These are phyloP conservation scores for Epinotia demarniana DNA, from an alignment of 2,888 invertebrate genomes.

Conservation along the genomic window DNA sequence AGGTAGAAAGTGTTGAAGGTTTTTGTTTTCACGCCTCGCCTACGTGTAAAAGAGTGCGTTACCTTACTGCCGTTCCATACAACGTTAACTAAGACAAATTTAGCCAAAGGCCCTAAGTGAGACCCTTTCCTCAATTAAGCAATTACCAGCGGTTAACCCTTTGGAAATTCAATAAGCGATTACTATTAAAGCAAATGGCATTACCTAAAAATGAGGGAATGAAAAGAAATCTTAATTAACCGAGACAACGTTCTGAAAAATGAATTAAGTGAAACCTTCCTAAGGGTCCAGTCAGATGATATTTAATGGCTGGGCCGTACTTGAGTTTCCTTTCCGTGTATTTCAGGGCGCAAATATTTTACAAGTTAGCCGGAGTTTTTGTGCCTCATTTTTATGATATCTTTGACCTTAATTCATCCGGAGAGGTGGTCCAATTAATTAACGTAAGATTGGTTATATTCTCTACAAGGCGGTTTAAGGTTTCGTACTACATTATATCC, in stretches of 20 bases:
- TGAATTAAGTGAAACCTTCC: conserved; percentile 44
- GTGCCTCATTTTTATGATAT: conserved; percentile 28
- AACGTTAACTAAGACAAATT: conserved; percentile 64
- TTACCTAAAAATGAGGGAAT: conserved; percentile 44
- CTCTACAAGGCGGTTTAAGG: neutral
- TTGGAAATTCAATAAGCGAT: conserved; percentile 63
- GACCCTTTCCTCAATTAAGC: conserved; percentile 66
- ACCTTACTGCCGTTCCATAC: conserved; percentile 51
- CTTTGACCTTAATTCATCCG: conserved; percentile 24
- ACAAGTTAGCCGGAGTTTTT: conserved; percentile 28
- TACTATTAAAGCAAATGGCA: conserved; percentile 55
- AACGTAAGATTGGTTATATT: conserved; percentile 4
- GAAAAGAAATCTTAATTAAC: conserved; percentile 45
- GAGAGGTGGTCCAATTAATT: conserved; percentile 19
- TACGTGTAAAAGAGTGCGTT: conserved; percentile 48
- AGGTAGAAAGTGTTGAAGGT: conserved; percentile 48
- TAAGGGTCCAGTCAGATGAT: conserved; percentile 41
- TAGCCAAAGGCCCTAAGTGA: conserved; percentile 61
- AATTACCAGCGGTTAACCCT: conserved; percentile 64
- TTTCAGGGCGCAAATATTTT: conserved; percentile 39
- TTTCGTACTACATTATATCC: neutral
- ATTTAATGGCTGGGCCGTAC: conserved; percentile 42
- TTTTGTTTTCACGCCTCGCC: conserved; percentile 47
- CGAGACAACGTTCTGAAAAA: conserved; percentile 44
- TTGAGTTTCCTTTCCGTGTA: conserved; percentile 29